These are phyloP conservation scores for Melinopterus prodromus DNA, from an alignment of 2,888 invertebrate genomes.

Conservation along the genomic window DNA sequence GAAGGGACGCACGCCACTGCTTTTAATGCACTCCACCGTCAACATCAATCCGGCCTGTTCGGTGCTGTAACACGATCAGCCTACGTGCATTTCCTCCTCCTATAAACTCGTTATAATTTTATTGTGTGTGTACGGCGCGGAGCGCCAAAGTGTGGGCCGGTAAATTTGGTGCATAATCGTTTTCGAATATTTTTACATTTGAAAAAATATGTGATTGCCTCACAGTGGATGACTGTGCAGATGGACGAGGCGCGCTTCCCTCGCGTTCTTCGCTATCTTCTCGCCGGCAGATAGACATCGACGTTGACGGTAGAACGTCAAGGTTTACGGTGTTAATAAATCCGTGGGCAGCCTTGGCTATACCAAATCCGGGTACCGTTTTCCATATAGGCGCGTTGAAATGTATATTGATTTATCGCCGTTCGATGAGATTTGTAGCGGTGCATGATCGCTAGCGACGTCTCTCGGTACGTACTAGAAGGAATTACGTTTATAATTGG, in stretches of 20 bases:
- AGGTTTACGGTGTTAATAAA: slow-evolving; percentile 21
- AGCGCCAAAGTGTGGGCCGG: slow-evolving; percentile 26
- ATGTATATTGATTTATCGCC: background rate
- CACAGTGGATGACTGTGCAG: background rate
- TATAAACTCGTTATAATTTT: slow-evolving; percentile 38
- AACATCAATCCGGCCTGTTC: slow-evolving; percentile 33
- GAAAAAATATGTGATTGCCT: slow-evolving; percentile 14
- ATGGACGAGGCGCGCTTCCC: background rate
- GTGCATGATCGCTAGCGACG: background rate
- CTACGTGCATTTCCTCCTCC: slow-evolving; percentile 29
- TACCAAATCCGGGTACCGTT: slow-evolving; percentile 15
- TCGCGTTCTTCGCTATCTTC: background rate
- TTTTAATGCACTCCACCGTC: background rate
- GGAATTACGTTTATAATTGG: background rate
- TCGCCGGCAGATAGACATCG: background rate
- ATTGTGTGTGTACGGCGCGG: slow-evolving; percentile 24
- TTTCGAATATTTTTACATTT: slow-evolving; percentile 33
- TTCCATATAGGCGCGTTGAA: slow-evolving; percentile 4
- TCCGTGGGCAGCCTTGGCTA: slow-evolving; percentile 15
- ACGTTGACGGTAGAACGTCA: slow-evolving; percentile 13
- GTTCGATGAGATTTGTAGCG: background rate
- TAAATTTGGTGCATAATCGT: slow-evolving; percentile 35
- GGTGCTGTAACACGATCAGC: slow-evolving; percentile 35
- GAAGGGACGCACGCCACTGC: slow-evolving; percentile 27
- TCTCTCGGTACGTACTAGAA: too few relatives aligned